These are phyloP conservation scores for Spodoptera picta DNA, from an alignment of 2,888 invertebrate genomes.

Conservation along the genomic window DNA sequence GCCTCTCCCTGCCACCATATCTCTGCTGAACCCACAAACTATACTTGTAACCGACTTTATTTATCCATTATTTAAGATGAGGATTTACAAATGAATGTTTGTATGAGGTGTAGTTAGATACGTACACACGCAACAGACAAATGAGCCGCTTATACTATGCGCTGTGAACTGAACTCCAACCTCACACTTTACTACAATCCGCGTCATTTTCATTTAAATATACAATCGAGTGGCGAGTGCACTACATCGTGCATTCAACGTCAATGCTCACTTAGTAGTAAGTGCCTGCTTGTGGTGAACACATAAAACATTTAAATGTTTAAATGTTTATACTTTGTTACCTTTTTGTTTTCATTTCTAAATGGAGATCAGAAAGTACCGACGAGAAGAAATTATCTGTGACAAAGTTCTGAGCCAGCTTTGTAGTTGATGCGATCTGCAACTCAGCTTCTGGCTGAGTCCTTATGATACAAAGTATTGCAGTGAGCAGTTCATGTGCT, in stretches of 20 bases:
- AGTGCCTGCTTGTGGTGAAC: neutral
- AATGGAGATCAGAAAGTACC: neutral
- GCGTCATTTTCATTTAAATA: conserved; percentile 15
- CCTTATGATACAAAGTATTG: conserved; percentile 35
- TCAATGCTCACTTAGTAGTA: neutral
- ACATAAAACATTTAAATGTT: too few relatives aligned
- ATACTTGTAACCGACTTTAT: too few relatives aligned
- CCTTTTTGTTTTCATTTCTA: neutral
- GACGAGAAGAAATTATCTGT: conserved; percentile 16
- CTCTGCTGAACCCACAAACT: too few relatives aligned
- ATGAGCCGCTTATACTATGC: conserved; percentile 8
- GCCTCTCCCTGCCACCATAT: too few relatives aligned
- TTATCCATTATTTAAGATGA: too few relatives aligned
- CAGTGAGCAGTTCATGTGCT: conserved; percentile 23
- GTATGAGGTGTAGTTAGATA: too few relatives aligned
- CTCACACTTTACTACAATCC: neutral
- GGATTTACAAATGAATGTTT: too few relatives aligned
- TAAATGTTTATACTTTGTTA: neutral
- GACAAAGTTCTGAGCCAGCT: conserved; percentile 29
- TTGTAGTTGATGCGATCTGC: conserved; percentile 24
- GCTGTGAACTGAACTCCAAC: conserved; percentile 1
- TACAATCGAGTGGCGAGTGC: neutral
- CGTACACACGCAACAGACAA: conserved; percentile 16
- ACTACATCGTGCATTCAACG: neutral
- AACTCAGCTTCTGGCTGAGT: conserved; percentile 15